Evolutionary conservation across 1,140 invertebrate genomes (phyloP), one percentile per base, ranked within the genome.

Genomic region (Drosophila gunungcola): DNA sequence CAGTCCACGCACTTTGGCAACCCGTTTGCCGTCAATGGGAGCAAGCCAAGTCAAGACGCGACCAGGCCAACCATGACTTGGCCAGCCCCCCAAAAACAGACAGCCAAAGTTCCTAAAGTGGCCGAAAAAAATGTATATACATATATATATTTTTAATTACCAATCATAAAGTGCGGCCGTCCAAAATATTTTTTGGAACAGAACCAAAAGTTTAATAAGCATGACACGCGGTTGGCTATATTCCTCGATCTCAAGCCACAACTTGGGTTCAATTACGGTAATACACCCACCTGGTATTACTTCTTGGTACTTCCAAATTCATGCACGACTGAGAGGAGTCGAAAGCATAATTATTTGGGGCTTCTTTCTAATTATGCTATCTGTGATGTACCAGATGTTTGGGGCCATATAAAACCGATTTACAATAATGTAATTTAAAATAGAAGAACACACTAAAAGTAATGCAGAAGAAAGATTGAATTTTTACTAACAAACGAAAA

Each of bases 101-200:
- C 51, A 48, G 38, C 6, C 32, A 46, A 10, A 38, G 41, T 34
- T 54, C 64, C 42, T 32, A 39, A 65, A 64, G 60, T 63, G 32
- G 38, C 60, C 56, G 46, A 62, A 73, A 67, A 52, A 43, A 46
- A 29, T 36, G 38, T 2, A 42, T 39, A 36, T 11, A 49, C 48
- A 62, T 32, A 45, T 29, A 32, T 29, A 52, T 41, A 21, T 63
- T 80, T 86, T 85, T 86, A 82, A 85, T 86, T 78, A 78, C 74
- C 69, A 85, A 85, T 83, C 70, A 76, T 88, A 79, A 79, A 88
- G 58, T 56, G 34, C 43, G 61, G 57, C 45, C 75, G 79, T 67
- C 83, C 83, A 86, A 83, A 88, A 88, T 77, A 86, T 34, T 83
- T 83, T 86, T 79, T 86, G 84, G 83, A 86, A 86, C 83, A 86